Evolutionary conservation across 2,888 invertebrate species (phyloP), one percentile per base, ranked within the genome.

Genomic region (Aradus depressus): DNA sequence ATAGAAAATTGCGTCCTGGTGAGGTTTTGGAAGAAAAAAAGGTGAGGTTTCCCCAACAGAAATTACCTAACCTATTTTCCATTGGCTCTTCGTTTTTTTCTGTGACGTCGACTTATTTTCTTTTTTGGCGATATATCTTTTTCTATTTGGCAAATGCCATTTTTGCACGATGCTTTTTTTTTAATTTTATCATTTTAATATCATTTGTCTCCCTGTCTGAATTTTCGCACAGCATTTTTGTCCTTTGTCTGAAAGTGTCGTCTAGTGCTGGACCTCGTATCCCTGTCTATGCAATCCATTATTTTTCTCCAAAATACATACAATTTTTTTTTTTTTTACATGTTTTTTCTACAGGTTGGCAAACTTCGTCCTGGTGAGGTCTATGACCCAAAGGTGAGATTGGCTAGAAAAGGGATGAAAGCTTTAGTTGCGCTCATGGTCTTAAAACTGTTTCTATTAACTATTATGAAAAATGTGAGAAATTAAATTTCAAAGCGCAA

Each of bases 11-110:
- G 72, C 87, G 90, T 66, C 90, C 90, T 65, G 90, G 90, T 71
- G 90, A 90, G 80, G 84, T 91, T 71, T 72, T 87, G 75, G 87
- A 87, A 75, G 90, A 90, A 71, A 86, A 83, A 79, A 86, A 88
- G 90, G 90, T 91, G 85, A 86, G 67, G 52, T 42, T n/a, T n/a
- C n/a, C 28, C 18, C 42, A 26, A 10, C 21, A 44, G 38, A 42
- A 48, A 32, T 6, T 38, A 45, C 47, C 25, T 38, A 45, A 47
- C 48, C 45, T 18, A 39, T 3, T 16, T 39, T 21, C 21, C n/a
- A 18, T 19, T 39, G 39, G 16, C 16, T 39, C 19, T 21, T 21
- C 21, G 19, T 19, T 21, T 14, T 16, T 19, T 21, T 16, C 21
- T 21, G 18, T 39, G n/a, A 19, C 39, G 19, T 39, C 21, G 19